Base-by-base conservation (phyloP, 2,888 invertebrate species). In the Bellardia bayeri region DNA sequence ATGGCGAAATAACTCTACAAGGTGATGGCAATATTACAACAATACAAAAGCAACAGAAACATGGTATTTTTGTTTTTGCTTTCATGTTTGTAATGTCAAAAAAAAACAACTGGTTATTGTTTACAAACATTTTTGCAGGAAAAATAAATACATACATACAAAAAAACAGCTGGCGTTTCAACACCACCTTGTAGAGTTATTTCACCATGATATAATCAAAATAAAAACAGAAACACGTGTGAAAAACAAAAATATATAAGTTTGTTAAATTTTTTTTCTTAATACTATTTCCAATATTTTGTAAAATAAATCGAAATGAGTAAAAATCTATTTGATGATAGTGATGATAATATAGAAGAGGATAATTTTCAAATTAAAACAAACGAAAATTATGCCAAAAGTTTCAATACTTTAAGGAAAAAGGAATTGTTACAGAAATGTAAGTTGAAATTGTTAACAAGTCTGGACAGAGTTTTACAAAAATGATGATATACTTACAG, bases 391-490 rank as follows among this genome's bases (percentile, higher is more conserved):
- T 98, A 98, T 93, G 98, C 98, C 0, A 96, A 96, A 89, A 96
- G 95, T 89, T 98, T 98, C 91, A 96, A 98, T 91, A 95, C 94
- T 85, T 97, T 98, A 96, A 95, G 98, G 75, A 96, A 96, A 91
- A 97, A 97, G 91, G 98, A 98, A 93, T 97, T 98, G 92, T 93
- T 97, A 30, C 96, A 98, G 91, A 97, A 96, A 94, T 94, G 97
- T 97, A 94, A 94, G 95, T 89, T 63, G 9, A n/a, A 3, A 69
- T 45, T 30, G 7, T 30, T 69, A 7, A 68, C 37, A 37, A 37
- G 6, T 1, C 33, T 45, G 30, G 84, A 66, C 11, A 56, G 30
- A 37, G 2, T 6, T 49, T 6, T n/a, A 30, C 11, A 7, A 75
- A n/a, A 58, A 23, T 33, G 64, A 69, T 58, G 23, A 9, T 86